Evolutionary conservation across 2,797 vertebrate species (phyloP), one percentile per base, ranked within the genome.

Genomic region (Coluber constrictor): DNA sequence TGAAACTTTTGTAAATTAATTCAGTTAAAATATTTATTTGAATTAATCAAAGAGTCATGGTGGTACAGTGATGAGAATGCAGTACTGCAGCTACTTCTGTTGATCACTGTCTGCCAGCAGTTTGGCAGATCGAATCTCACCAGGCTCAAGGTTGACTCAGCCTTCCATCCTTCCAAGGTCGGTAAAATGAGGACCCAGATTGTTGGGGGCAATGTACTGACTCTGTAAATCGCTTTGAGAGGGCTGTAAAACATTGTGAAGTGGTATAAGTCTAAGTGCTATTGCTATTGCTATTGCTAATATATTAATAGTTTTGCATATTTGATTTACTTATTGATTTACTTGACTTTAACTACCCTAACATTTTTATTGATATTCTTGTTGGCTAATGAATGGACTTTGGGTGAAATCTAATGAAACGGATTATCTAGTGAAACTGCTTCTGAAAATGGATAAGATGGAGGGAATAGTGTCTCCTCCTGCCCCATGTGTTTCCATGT

Each of bases 361-460:
- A 7, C 32, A 25, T 25, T 86, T 57, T 63, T 16, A 51, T 55
- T 79, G 16, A 27, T 88, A 47, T 57, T 43, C 1, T 92, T 90
- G 15, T 55, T 79, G 3, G 32, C 43, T 79, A 20, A 10, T 79
- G 70, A 79, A 70, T 70, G 29, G 13, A 32, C 1, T 43, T 37
- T 10, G 66, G 66, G 70, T 79, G 70, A 79, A 79, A 43, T 79
- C 32, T 79, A 79, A 79, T 23, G n/a, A 25, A 63, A 32, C 23
- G 95, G 95, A 94, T 56, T 74, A 94, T 93, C 94, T 70, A 92
- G 54, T 79, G 93, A 96, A 94, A 94, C 70, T 43, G 70, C 16
- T 23, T 79, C 70, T 79, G 70, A 79, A 79, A 79, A 20, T 43
- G 16, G 32, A 79, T 43, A 1, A 10, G 70, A 32, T 37, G 16